These are phyloP conservation scores for Perizoma flavofasciatum DNA, from an alignment of 2,888 invertebrate genomes.

Conservation along the genomic window DNA sequence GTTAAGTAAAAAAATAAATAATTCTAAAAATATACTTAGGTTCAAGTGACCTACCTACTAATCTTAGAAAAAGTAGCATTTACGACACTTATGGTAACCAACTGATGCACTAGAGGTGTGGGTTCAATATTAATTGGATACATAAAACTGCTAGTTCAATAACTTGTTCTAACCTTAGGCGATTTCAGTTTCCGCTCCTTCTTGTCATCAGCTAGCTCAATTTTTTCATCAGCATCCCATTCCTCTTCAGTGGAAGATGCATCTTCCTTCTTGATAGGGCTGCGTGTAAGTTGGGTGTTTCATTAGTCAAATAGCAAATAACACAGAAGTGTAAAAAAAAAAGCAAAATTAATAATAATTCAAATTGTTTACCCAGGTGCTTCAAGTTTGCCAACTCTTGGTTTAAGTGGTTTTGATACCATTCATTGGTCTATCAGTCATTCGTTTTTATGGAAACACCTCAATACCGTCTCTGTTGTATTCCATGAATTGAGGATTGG, in stretches of 20 bases:
- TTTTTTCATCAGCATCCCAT: constrained; percentile 78
- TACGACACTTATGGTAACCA: too few relatives aligned
- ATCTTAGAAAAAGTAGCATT: too few relatives aligned
- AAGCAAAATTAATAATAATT: constrained; percentile 1
- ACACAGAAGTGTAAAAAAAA: neutral
- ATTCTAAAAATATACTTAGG: too few relatives aligned
- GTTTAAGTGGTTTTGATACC: constrained; percentile 13
- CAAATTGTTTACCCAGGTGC: constrained; percentile 17
- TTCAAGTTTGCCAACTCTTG: constrained; percentile 5
- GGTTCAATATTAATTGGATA: too few relatives aligned
- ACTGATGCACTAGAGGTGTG: too few relatives aligned
- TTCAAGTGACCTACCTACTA: too few relatives aligned
- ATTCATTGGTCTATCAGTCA: constrained; percentile 17
- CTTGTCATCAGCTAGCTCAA: constrained; percentile 69
- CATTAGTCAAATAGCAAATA: constrained; percentile 20
- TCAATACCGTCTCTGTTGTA: constrained; percentile 14
- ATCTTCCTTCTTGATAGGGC: constrained; percentile 76
- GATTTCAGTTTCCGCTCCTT: constrained; percentile 71
- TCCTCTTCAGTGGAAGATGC: constrained; percentile 79
- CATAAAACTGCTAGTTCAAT: too few relatives aligned
- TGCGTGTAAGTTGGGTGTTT: constrained; percentile 40
- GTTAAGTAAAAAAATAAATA: too few relatives aligned
- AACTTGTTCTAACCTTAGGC: constrained; percentile 58
- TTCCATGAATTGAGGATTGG: constrained; percentile 5
- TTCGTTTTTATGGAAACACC: constrained; percentile 16